phyloP scores from a whole-genome alignment of 2,113 vertebrate genomes.

The Hemiprocne comata region DNA sequence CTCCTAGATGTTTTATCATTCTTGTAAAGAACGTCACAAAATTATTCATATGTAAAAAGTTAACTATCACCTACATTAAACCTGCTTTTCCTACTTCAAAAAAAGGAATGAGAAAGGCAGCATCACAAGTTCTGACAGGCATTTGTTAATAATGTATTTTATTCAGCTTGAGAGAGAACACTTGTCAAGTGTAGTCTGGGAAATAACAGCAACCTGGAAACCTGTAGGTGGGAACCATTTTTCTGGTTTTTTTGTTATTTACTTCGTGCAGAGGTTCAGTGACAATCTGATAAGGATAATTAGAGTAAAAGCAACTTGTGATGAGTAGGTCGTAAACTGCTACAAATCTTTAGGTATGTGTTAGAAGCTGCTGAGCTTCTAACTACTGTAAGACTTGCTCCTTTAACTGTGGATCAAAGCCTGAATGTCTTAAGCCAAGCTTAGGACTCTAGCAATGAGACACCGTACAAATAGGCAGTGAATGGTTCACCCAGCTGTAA shows the following conservation, averaged over 20 bases:
- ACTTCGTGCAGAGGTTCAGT: neutral
- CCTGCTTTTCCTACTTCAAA: constrained; percentile 6
- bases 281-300: neutral
- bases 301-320: neutral
- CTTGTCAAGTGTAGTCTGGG: neutral
- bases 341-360: neutral
- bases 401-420: neutral
- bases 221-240: neutral
- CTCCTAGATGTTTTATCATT: neutral
- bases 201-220: neutral
- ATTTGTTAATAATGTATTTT: constrained; percentile 29
- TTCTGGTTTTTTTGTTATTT: neutral
- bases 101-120: neutral
- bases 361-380: neutral
- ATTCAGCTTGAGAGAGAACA: neutral
- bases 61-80: neutral
- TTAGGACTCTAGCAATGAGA: neutral
- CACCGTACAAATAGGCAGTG: neutral
- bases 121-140: constrained; percentile 26
- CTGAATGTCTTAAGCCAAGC: neutral
- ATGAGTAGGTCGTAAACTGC: neutral
- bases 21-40: neutral
- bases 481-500: neutral
- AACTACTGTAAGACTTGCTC: neutral
- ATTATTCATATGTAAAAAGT: neutral